phyloP scores from a whole-genome alignment of 2,797 vertebrate genomes.

The Notolepis coatsorum region DNA sequence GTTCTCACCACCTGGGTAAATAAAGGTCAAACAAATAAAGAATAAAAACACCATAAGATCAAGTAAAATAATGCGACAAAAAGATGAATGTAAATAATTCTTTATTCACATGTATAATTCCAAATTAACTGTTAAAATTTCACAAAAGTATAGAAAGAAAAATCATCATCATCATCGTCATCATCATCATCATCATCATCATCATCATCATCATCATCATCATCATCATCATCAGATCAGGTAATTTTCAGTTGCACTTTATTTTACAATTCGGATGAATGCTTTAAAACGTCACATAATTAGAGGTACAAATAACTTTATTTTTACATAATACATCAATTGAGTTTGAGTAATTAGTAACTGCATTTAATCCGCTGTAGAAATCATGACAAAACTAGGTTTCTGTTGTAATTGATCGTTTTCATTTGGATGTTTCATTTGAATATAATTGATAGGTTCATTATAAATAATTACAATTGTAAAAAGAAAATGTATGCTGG shows the following conservation, averaged over 20 bases:
- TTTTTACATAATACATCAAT: neutral
- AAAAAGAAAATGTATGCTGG: too few species aligned
- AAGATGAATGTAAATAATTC: too few species aligned
- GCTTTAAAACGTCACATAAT: neutral
- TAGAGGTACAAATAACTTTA: neutral
- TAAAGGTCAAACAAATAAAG: too few species aligned
- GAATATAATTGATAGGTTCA: neutral
- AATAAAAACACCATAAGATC: too few species aligned
- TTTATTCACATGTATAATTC: conserved; percentile 5
- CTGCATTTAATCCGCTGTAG: too few species aligned
- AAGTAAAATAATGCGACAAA: too few species aligned
- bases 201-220: neutral
- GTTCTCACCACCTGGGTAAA: too few species aligned
- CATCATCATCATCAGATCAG: neutral
- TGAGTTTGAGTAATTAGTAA: too few species aligned
- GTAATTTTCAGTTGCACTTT: neutral
- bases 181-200: neutral
- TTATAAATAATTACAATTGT: neutral
- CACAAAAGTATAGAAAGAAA: neutral
- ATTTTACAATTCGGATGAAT: neutral
- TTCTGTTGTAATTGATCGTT: too few species aligned
- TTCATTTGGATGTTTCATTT: too few species aligned
- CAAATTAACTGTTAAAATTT: neutral
- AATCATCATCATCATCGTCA: neutral
- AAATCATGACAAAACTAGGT: too few species aligned